Conservation (phyloP, 2,797 vertebrate species). For the Mionectes olivaceus region DNA sequence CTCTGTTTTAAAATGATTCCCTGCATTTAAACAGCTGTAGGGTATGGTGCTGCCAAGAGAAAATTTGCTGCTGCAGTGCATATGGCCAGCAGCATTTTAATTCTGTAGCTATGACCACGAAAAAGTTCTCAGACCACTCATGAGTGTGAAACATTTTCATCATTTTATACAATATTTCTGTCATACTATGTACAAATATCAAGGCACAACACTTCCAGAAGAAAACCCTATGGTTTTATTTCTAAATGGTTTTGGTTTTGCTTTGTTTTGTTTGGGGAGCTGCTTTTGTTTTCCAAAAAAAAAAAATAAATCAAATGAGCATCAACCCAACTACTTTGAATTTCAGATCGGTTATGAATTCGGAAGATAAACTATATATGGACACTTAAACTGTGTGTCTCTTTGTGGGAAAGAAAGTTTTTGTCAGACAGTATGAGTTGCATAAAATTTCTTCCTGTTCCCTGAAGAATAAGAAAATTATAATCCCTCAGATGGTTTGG, state of each 20-base stretch:
- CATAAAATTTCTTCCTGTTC: background rate
- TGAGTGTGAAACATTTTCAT: background rate
- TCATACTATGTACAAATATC: accelerated
- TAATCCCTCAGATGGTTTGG: background rate
- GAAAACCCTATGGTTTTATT: background rate
- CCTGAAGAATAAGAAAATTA: background rate
- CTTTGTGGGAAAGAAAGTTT: background rate
- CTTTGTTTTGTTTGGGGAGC: background rate
- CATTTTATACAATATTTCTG: background rate
- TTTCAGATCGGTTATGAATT: background rate
- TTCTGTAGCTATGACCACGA: background rate
- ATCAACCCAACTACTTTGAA: background rate
- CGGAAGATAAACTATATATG: background rate
- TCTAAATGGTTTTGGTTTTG: background rate
- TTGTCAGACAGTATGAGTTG: background rate
- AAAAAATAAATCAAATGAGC: background rate
- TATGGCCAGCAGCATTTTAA: background rate
- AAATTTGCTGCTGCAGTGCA: background rate
- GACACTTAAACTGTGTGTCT: background rate
- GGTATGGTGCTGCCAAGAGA: background rate
- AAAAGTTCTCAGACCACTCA: background rate
- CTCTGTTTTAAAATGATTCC: background rate
- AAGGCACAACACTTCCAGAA: background rate
- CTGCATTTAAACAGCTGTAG: background rate
- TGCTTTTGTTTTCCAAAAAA: background rate